Conservation (phyloP, 2,888 invertebrate species). For the Apamea sordens region DNA sequence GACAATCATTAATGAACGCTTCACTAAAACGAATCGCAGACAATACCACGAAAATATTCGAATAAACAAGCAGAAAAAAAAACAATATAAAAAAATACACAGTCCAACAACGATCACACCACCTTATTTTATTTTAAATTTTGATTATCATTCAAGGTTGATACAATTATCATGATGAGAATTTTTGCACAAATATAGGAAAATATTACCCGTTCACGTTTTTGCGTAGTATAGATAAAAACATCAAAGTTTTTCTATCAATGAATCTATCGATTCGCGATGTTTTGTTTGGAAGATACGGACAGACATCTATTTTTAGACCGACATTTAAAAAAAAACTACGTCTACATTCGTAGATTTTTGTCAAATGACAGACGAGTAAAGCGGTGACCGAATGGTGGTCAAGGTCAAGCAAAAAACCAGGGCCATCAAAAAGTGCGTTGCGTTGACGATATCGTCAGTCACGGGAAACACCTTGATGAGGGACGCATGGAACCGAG, state of each 20-base stretch:
- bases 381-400: background rate
- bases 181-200: slow-evolving; percentile 61
- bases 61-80: background rate
- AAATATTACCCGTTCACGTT: slow-evolving; percentile 47
- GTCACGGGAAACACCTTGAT: background rate
- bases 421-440: background rate
- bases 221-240: slow-evolving; percentile 27
- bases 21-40: background rate
- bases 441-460: background rate
- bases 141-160: slow-evolving; percentile 54
- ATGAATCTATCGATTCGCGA: slow-evolving; percentile 34
- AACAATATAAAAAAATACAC: background rate
- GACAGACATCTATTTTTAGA: background rate
- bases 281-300: background rate
- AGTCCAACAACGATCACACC: slow-evolving; percentile 10
- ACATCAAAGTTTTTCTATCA: slow-evolving; percentile 34
- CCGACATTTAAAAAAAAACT: background rate
- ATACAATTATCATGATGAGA: slow-evolving; percentile 56
- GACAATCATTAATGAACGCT: background rate
- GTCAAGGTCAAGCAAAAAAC: background rate
- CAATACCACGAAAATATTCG: background rate
- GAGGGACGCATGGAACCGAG: background rate
- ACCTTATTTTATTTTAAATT: slow-evolving; percentile 33
- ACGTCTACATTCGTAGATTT: background rate
- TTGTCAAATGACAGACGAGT: background rate